Base-by-base conservation (phyloP, 2,797 vertebrate genomes). In the Enteromius radiatus region DNA sequence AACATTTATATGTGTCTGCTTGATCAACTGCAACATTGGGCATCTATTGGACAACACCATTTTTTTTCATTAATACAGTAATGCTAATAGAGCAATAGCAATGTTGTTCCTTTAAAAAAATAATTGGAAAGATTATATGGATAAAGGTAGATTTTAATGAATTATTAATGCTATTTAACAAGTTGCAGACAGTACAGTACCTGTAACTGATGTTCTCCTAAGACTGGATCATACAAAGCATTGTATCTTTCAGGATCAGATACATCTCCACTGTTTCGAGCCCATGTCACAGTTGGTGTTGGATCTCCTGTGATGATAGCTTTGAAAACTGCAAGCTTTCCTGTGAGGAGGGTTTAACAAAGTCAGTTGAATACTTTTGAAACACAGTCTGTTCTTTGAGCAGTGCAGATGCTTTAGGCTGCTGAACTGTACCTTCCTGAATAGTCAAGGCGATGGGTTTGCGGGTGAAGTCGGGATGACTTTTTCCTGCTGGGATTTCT, bases 241-340 rank as follows among this genome's bases (percentile, higher is more conserved):
- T 92, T 80, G 38, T 90, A 96, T 84, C 84, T 94, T 56, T 88
- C 91, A 77, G 93, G 90, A 87, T 94, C 76, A 4, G 90, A 83
- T 68, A 95, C 89, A 54, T 90, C 89, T 14, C 93, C 95, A 17
- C 80, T 89, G 21, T 85, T 91, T 85, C 94, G 94, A 0, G 87
- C 70, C 97, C 97, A 98, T 64, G 81, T 90, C 49, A 98, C 95
- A 0, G 91, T 81, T 12, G 97, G 96, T 61, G 54, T 59, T 76
- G 97, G 97, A 1, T 95, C 90, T 49, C 97, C 97, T n/a, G 84
- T 92, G 81, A 97, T 81, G 68, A 96, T 89, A 5, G 94, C 95
- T 90, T 89, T 96, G 89, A 98, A 97, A 87, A 95, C n/a, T 1
- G 95, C 96, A n/a, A 86, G 54, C 93, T 96, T 97, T 69, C 97